Evolutionary conservation across 1,140 invertebrate genomes (phyloP).

Genomic region (Procambarus virginalis): DNA sequence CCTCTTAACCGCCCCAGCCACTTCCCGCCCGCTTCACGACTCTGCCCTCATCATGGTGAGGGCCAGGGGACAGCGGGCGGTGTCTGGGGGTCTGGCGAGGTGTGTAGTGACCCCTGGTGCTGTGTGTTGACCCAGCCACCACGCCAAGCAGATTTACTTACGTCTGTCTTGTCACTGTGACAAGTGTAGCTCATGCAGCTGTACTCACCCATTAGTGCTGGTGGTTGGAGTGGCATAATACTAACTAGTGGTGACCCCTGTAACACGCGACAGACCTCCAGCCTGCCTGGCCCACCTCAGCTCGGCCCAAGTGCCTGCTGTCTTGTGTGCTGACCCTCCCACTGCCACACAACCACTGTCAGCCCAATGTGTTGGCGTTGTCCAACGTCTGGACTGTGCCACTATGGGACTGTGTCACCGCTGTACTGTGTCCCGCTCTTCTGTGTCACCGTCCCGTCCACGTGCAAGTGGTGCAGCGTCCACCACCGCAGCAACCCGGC

Average conservation of each 20-base stretch:
- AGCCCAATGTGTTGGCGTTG: neutral
- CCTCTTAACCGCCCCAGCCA: neutral
- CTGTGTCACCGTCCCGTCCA: too few species aligned
- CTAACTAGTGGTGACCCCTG: conserved; percentile 1
- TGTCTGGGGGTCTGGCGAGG: neutral
- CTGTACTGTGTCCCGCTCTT: too few species aligned
- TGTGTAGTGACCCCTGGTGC: neutral
- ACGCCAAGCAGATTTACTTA: neutral
- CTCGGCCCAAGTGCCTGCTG: neutral
- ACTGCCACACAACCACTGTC: too few species aligned
- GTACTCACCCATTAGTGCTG: neutral
- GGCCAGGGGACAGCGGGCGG: neutral
- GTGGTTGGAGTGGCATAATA: conserved; percentile 31
- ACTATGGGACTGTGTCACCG: too few species aligned
- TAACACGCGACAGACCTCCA: neutral
- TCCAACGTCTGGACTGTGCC: too few species aligned
- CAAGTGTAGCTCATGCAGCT: conserved; percentile 5
- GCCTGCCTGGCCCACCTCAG: neutral
- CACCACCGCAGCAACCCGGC: too few species aligned
- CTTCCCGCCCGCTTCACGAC: too few species aligned
- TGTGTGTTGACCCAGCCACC: neutral
- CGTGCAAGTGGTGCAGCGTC: too few species aligned
- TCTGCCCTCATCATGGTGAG: too few species aligned
- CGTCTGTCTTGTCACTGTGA: neutral
- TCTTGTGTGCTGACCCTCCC: neutral